phyloP scores from a whole-genome alignment of 2,113 vertebrate genomes.

The Neofelis nebulosa region DNA sequence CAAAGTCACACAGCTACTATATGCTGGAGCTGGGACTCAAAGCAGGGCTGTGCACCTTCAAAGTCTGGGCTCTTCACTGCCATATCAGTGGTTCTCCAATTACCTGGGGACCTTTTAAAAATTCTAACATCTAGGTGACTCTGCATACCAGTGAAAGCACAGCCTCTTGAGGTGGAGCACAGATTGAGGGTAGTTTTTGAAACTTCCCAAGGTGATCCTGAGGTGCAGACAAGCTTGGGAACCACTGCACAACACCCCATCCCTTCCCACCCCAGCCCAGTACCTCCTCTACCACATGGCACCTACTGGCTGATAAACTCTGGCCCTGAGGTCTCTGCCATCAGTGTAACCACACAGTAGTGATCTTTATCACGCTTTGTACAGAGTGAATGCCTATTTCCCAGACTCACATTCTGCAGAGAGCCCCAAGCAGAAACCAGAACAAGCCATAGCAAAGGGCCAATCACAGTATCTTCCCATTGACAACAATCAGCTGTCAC shows the following conservation, averaged over 20 bases:
- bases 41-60: background rate
- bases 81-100: background rate
- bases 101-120: background rate
- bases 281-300: background rate
- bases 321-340: slow-evolving; percentile 31
- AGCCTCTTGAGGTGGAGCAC: background rate
- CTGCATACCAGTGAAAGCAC: background rate
- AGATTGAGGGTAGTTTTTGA: background rate
- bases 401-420: slow-evolving; percentile 33
- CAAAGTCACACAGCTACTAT: background rate
- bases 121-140: background rate
- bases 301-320: background rate
- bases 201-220: background rate
- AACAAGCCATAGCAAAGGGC: slow-evolving; percentile 57
- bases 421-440: slow-evolving; percentile 40
- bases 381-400: slow-evolving; percentile 12
- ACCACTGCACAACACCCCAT: too few species aligned
- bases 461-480: background rate
- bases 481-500: slow-evolving; percentile 45
- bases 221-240: background rate
- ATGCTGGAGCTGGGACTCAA: slow-evolving; percentile 11
- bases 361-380: slow-evolving; percentile 2
- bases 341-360: background rate
- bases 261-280: background rate
- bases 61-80: background rate